phyloP scores from a whole-genome alignment of 2,113 vertebrate species.

The Cheilinus undulatus region DNA sequence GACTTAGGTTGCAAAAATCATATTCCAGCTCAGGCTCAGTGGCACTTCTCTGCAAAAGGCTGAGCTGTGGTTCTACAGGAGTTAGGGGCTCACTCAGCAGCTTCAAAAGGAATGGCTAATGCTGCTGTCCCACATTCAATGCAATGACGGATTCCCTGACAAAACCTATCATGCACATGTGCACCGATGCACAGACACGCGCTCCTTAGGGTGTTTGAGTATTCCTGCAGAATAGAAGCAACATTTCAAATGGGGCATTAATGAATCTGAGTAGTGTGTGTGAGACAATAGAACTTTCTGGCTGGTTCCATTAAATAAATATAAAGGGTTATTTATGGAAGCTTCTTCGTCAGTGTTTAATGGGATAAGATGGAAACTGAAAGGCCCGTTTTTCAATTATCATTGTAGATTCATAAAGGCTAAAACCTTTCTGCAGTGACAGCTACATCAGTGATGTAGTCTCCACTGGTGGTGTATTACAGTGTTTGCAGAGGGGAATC shows the following conservation, averaged over 20 bases:
- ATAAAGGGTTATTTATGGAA: constrained; percentile 55
- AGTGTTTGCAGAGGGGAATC: constrained; percentile 46
- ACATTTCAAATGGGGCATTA: constrained; percentile 42
- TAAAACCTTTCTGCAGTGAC: constrained; percentile 35
- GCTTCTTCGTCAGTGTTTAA: constrained; percentile 25
- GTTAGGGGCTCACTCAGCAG: constrained; percentile 44
- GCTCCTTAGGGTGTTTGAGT: constrained; percentile 38
- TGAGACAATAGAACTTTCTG: constrained; percentile 40
- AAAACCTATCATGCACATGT: constrained; percentile 15
- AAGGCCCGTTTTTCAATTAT: constrained; percentile 44
- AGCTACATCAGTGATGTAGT: constrained; percentile 1
- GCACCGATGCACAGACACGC: constrained; percentile 7
- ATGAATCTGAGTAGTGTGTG: constrained; percentile 41
- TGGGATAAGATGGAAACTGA: constrained; percentile 40
- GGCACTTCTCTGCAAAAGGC: constrained; percentile 41
- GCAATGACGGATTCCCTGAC: constrained; percentile 56
- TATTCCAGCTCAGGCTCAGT: constrained; percentile 57
- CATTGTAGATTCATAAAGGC: constrained; percentile 46
- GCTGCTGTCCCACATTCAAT: constrained; percentile 62
- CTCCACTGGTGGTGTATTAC: constrained; percentile 4
- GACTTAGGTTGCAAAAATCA: constrained; percentile 39
- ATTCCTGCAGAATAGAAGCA: constrained; percentile 30
- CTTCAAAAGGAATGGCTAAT: constrained; percentile 72
- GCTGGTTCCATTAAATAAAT: constrained; percentile 60
- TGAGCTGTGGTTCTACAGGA: constrained; percentile 39